Base-by-base conservation (phyloP, 2,113 vertebrate species). In the Nymphicus hollandicus region DNA sequence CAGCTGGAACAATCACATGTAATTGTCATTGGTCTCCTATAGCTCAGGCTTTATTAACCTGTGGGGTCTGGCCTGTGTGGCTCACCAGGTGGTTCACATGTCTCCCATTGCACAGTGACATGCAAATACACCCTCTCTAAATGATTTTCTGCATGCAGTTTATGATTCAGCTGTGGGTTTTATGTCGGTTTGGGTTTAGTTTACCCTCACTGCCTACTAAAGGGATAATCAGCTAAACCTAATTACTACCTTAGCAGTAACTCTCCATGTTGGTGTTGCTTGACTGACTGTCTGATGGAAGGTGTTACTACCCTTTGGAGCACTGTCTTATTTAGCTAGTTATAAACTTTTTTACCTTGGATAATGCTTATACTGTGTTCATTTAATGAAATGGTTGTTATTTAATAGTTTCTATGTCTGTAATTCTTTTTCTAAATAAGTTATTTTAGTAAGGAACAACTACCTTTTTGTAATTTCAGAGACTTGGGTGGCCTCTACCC, bases 281-380 rank as follows among this genome's bases (percentile, higher is more conserved):
- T 60, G 43, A 58, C 69, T 81, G 58, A 4, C 74, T 80, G 56
- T 31, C 53, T 90, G 80, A 55, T 91, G 46, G 50, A 72, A 72
- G 52, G 43, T 84, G 49, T 91, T 92, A 58, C 63, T 61, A 35
- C 46, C 53, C 77, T 92, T 77, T 91, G 81, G 63, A 90, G 68
- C 43, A 44, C n/a, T 31, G 24, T 80, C 81, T 85, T 87, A 50
- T 18, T 71, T 81, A 78, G 50, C 31, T 55, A 27, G 69, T 87
- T 81, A 35, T 8, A 31, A 64, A 73, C 23, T 31, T 61, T 63
- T 86, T 50, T 13, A 28, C 73, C 56, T 95, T 77, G n/a, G 27
- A 35, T 88, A 63, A 80, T 91, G 33, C 85, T 96, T 86, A 68
- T 72, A 74, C 84, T 94, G 24, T 53, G 29, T 87, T 96, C 61